Base-by-base conservation (phyloP, 2,113 vertebrate genomes). In the Tetrao urogallus region DNA sequence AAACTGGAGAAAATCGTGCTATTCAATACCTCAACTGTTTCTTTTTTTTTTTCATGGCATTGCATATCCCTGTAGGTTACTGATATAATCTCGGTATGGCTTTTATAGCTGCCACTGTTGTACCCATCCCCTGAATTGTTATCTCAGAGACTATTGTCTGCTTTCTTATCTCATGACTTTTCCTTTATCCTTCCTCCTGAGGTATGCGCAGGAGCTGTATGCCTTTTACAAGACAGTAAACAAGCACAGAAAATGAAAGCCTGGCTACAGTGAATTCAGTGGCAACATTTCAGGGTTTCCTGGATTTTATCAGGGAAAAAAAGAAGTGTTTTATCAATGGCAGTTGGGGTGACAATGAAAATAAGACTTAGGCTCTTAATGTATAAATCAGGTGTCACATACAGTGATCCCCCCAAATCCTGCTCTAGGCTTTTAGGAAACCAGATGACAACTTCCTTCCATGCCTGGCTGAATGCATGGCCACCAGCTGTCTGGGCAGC, bases 141-240 rank as follows among this genome's bases (percentile, higher is more conserved):
- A 95, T 96, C 94, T 95, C 58, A 65, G 43, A 79, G 78, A 17
- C 76, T 88, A 50, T 69, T 94, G 82, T 95, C 90, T 92, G 80
- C 36, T 90, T 91, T 90, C 76, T 96, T 95, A 94, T 96, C 93
- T 96, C 66, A 84, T 21, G 16, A 78, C 54, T 75, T 70, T 64
- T 60, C 54, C 56, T 89, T 93, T 88, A 88, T 94, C 57, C 77
- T 90, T 94, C n/a, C 82, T 95, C 88, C 82, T 76, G 61, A 95
- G 70, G 34, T 67, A 94, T 74, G 57, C 0, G 0, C 38, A 90
- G 88, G 73, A 94, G 48, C 65, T 88, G 63, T 83, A 72, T 74
- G 74, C 38, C 73, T 95, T 92, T 81, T 88, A 64, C 30, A 78
- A 57, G 48, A 64, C 27, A 72, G 52, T 86, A 92, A 94, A 86